Evolutionary conservation across 2,888 invertebrate species (phyloP), one percentile per base, ranked within the genome.

Genomic region (Tetheella fluctuosa): DNA sequence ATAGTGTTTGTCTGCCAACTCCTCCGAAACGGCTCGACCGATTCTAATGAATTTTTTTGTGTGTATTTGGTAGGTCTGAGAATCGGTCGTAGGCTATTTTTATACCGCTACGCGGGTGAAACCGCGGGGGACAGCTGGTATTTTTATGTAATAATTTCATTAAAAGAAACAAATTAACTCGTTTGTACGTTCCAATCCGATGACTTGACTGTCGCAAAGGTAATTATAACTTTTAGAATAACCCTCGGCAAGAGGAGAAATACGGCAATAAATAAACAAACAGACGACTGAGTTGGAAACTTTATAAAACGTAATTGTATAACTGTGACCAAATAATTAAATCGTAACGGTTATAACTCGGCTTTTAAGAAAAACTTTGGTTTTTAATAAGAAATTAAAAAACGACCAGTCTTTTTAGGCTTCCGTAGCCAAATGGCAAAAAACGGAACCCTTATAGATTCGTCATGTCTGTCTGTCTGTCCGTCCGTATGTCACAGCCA

Each of bases 191-290:
- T 58, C 56, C 60, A 58, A 59, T 66, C 60, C 59, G 71, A 72
- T 69, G 66, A 69, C 65, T 66, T 64, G 58, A 62, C 64, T 68
- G 71, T 73, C 73, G 64, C 69, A 52, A 52, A 73, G 65, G 68
- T 75, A 77, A 78, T 80, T 79, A 80, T 71, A 76, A 78, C 74
- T 79, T 77, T 52, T 52, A 54, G 57, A 69, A 71, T 73, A 67
- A 64, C 69, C 68, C 60, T 61, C 57, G 59, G 63, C 60, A 61
- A 67, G 65, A 62, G 60, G 66, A 68, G 64, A 71, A 77, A 75
- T 68, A 68, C 70, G 64, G 70, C 64, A 61, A 69, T 77, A 74
- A 73, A 76, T 75, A 77, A 74, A 70, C 68, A 73, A 74, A 71
- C 69, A 58, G 59, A 60, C 65, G 61, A 67, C 63, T 64, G 60